Evolutionary conservation across 2,113 vertebrate species (phyloP).

Genomic region (Theristicus caerulescens): DNA sequence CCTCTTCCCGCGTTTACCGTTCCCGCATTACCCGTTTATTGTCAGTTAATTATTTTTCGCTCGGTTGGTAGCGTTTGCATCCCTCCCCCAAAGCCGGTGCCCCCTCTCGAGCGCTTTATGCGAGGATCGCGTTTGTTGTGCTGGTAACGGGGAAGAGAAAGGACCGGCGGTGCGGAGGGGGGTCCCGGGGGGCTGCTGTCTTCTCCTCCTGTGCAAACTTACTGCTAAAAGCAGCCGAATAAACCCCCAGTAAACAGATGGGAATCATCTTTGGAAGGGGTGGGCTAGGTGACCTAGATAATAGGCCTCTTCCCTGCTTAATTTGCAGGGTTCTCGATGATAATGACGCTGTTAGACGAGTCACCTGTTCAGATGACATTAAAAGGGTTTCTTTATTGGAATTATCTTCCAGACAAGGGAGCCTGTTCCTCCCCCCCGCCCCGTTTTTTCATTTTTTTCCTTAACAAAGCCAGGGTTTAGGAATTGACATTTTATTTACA

Average conservation of each 20-base stretch:
- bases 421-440: neutral
- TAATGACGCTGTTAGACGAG: neutral
- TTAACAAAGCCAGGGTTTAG: neutral
- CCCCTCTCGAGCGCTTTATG: neutral
- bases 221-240: neutral
- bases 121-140: neutral
- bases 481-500: neutral
- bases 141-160: neutral
- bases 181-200: neutral
- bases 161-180: neutral
- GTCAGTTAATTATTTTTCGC: neutral
- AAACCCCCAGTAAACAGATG: neutral
- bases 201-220: neutral
- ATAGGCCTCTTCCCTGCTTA: constrained; percentile 29
- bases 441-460: too few species aligned
- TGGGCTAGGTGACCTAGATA: constrained; percentile 57
- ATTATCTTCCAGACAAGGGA: neutral
- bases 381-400: constrained; percentile 19
- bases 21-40: neutral
- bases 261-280: neutral
- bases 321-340: constrained; percentile 12
- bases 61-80: neutral
- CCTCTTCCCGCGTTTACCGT: neutral
- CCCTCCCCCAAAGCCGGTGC: neutral
- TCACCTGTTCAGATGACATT: constrained; percentile 43